Conservation (phyloP, 2,113 vertebrate species). For the Sinocyclocheilus maitianheensis region DNA sequence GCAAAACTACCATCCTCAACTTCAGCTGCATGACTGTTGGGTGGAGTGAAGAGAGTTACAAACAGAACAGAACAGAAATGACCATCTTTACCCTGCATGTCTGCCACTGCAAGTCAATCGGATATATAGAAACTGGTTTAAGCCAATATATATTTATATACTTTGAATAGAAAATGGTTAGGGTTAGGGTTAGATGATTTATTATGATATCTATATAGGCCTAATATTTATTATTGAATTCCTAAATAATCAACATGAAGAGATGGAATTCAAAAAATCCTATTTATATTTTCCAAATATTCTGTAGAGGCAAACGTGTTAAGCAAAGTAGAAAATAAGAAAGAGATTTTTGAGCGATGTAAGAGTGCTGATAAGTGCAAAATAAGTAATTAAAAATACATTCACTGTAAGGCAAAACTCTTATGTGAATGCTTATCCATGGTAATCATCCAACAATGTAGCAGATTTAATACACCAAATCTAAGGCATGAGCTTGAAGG, state of each 20-base stretch:
- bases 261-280: background rate
- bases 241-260: background rate
- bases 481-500: background rate
- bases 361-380: background rate
- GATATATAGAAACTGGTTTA: background rate
- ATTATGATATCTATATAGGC: background rate
- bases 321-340: background rate
- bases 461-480: background rate
- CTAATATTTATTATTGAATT: background rate
- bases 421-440: background rate
- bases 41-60: conserved; percentile 69
- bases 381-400: background rate
- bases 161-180: background rate
- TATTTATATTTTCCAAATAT: background rate
- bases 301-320: conserved; percentile 16
- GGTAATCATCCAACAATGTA: background rate
- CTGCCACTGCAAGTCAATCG: background rate
- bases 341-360: background rate
- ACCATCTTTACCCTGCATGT: background rate
- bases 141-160: background rate
- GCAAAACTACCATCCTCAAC: conserved; percentile 91
- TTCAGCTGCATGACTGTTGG: conserved; percentile 89
- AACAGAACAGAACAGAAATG: conserved; percentile 19
- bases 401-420: background rate
- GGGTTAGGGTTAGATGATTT: no score